Evolutionary conservation across 2,797 vertebrate species (phyloP).

Genomic region (Acridotheres tristis): DNA sequence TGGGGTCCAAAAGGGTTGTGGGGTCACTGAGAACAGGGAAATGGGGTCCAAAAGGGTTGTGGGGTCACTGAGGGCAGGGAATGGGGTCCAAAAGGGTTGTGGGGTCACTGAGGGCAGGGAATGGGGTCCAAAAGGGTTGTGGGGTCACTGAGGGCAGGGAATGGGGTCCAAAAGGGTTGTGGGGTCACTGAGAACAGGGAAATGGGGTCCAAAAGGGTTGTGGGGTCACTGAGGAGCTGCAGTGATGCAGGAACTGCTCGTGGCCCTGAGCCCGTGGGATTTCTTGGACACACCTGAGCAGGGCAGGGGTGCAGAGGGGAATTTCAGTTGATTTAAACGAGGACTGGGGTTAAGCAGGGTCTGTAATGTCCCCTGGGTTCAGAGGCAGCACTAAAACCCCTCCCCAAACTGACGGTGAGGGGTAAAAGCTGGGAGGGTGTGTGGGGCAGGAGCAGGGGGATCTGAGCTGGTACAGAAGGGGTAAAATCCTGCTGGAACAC

Average conservation of each 20-base stretch:
- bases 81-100: too few species aligned
- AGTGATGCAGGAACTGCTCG: not conserved
- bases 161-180: too few species aligned
- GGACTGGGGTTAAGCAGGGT: fast-evolving
- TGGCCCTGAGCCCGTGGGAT: not conserved
- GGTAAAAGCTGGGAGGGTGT: not conserved
- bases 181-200: too few species aligned
- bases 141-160: too few species aligned
- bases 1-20: too few species aligned
- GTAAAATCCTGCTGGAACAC: not conserved
- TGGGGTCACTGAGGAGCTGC: not conserved
- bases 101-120: too few species aligned
- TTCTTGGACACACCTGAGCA: fast-evolving
- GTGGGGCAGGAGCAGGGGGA: not conserved
- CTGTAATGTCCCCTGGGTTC: not conserved
- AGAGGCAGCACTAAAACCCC: not conserved
- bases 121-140: too few species aligned
- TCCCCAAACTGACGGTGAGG: not conserved
- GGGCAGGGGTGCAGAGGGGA: not conserved
- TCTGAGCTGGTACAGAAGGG: not conserved
- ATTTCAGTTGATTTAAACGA: not conserved
- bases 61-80: too few species aligned
- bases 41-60: too few species aligned
- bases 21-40: too few species aligned
- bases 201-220: not conserved